These are phyloP conservation scores for Conus ventricosus DNA, from an alignment of 1,140 invertebrate genomes.

Conservation along the genomic window DNA sequence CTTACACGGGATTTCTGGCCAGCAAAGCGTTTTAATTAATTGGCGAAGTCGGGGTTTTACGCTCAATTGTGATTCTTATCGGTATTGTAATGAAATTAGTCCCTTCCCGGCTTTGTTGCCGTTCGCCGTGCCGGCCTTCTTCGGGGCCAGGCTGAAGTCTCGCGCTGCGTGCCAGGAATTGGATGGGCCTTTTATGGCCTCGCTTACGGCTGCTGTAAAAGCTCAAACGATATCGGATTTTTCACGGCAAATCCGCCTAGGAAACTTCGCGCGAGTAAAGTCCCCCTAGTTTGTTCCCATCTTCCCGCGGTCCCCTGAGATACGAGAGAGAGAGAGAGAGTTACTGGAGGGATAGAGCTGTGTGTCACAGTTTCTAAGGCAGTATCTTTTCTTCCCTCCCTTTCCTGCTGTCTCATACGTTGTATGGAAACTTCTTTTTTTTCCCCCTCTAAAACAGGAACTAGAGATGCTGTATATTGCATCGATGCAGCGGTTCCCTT, in stretches of 20 bases:
- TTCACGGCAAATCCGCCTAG: conserved; percentile 11
- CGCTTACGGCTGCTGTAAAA: conserved; percentile 4
- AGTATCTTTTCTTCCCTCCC: too few relatives aligned
- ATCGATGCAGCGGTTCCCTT: too few relatives aligned
- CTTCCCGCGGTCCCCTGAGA: too few relatives aligned
- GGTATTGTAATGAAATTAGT: conserved; percentile 34
- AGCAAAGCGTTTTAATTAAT: conserved; percentile 32
- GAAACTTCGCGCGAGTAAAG: background rate
- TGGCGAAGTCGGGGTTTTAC: conserved; percentile 26
- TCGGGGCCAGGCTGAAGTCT: conserved; percentile 10
- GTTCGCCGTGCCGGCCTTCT: background rate
- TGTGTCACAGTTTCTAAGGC: too few relatives aligned
- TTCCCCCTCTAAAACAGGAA: too few relatives aligned
- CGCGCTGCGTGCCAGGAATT: conserved; percentile 27
- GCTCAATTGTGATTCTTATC: conserved; percentile 35
- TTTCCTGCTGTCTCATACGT: too few relatives aligned
- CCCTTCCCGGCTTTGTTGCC: conserved; percentile 20
- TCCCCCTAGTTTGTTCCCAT: background rate
- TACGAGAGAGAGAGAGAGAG: background rate
- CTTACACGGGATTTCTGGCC: conserved; percentile 30
- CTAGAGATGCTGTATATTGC: too few relatives aligned
- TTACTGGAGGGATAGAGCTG: background rate
- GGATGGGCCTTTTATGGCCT: conserved; percentile 8
- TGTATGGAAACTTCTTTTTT: too few relatives aligned
- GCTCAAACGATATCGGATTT: conserved; percentile 22